Evolutionary conservation across 2,797 vertebrate genomes (phyloP).

Genomic region (Pseudomugil gertrudae): DNA sequence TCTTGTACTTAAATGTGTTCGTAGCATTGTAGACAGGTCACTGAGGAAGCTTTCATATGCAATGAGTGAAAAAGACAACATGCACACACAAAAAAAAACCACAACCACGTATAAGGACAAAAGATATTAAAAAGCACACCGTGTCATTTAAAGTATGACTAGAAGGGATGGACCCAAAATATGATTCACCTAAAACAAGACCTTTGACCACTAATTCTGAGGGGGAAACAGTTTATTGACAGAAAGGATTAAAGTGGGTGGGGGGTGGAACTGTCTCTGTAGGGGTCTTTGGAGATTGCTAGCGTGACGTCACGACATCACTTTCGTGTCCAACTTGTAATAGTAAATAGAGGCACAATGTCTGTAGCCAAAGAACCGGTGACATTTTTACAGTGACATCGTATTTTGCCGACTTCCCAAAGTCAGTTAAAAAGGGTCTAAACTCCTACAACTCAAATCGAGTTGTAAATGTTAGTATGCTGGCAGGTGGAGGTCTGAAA

Average conservation of each 20-base stretch:
- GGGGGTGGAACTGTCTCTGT: slow-evolving; percentile 18
- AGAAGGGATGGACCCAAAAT: slow-evolving; percentile 22
- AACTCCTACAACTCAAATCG: too few relatives aligned
- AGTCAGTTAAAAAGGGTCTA: too few relatives aligned
- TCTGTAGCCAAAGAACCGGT: too few relatives aligned
- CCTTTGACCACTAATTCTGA: slow-evolving; percentile 38
- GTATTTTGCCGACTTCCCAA: too few relatives aligned
- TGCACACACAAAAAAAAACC: not conserved
- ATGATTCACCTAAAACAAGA: slow-evolving; percentile 44
- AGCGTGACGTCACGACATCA: too few relatives aligned
- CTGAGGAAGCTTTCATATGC: slow-evolving; percentile 37
- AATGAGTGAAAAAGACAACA: slow-evolving; percentile 35
- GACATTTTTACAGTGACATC: too few relatives aligned
- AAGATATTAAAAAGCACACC: slow-evolving; percentile 14
- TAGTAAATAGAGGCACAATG: too few relatives aligned
- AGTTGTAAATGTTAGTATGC: too few relatives aligned
- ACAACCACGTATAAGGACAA: slow-evolving; percentile 1
- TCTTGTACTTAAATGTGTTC: slow-evolving; percentile 62
- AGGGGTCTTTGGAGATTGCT: too few relatives aligned
- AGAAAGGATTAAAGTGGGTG: slow-evolving; percentile 19
- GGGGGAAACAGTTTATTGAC: slow-evolving; percentile 24
- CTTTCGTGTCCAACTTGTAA: too few relatives aligned
- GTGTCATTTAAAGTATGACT: slow-evolving; percentile 25
- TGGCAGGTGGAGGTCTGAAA: too few relatives aligned
- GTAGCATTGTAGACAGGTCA: slow-evolving; percentile 52